A percentile compares a stretch with the other conserved stretches of the same genome.
Evolutionary conservation across 2,113 vertebrate genomes (phyloP).

Genomic region (Oplegnathus fasciatus): DNA sequence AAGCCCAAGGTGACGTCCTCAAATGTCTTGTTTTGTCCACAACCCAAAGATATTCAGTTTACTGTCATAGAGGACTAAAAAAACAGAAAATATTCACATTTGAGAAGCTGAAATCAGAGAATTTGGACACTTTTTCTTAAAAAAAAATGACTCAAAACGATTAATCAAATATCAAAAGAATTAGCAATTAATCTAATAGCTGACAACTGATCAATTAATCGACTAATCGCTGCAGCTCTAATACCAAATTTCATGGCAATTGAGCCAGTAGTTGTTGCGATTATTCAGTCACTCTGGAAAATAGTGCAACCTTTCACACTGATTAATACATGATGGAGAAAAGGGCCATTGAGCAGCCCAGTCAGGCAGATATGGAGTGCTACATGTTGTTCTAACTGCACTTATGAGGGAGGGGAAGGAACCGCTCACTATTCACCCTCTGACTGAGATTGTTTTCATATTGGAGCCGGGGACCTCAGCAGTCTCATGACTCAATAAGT

Average conservation of each 20-base stretch:
- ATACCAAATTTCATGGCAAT: background rate
- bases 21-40: no score
- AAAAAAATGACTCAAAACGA: no score
- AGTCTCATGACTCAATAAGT: slow-evolving; percentile 16
- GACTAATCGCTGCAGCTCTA: no score
- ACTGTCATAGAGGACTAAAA: no score
- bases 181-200: no score
- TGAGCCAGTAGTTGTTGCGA: background rate
- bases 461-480: background rate
- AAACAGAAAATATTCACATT: no score
- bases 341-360: background rate
- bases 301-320: background rate
- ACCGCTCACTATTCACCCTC: slow-evolving; percentile 1
- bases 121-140: no score
- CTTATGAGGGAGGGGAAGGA: background rate
- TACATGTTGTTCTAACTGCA: slow-evolving; percentile 8
- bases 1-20: no score
- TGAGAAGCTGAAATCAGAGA: no score
- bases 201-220: no score
- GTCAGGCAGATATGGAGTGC: background rate
- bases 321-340: slow-evolving; percentile 17
- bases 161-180: no score
- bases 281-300: background rate
- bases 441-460: background rate
- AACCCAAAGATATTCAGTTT: no score